Conservation (phyloP, 2,797 vertebrate genomes). For the Eurystomus glaucurus region DNA sequence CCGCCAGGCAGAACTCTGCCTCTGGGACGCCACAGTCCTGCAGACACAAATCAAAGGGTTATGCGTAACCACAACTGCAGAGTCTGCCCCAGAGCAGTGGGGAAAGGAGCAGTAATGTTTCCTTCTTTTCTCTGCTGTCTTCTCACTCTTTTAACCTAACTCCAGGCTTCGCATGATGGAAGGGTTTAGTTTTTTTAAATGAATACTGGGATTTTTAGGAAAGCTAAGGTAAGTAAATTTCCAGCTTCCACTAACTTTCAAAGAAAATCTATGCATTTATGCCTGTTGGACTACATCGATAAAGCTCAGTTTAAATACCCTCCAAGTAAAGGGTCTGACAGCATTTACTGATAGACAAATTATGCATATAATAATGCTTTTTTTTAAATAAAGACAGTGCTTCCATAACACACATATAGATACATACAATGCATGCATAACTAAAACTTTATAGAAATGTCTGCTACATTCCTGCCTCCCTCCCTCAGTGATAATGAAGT, state of each 20-base stretch:
- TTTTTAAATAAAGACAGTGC: not conserved
- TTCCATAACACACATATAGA: not conserved
- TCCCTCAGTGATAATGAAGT: not conserved
- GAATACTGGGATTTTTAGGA: not conserved
- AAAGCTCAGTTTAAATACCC: not conserved
- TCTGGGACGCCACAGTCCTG: conserved; percentile 87
- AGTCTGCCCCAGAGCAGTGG: fast-evolving
- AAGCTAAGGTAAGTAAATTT: not conserved
- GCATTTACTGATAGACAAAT: not conserved
- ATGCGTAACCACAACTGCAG: not conserved
- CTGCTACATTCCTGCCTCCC: not conserved
- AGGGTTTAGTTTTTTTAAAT: not conserved
- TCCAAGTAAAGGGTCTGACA: not conserved
- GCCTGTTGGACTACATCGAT: not conserved
- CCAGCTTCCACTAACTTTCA: not conserved
- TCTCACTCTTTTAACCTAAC: not conserved
- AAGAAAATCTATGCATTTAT: not conserved
- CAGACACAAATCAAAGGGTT: conserved; percentile 11
- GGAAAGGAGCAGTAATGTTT: fast-evolving
- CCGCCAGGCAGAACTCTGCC: conserved; percentile 77
- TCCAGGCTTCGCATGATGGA: fast-evolving
- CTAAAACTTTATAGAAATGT: not conserved
- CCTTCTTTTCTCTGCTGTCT: not conserved
- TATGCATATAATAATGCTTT: not conserved
- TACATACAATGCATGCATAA: not conserved